Evolutionary conservation across 2,888 invertebrate genomes (phyloP).

Genomic region (Arge pagana): DNA sequence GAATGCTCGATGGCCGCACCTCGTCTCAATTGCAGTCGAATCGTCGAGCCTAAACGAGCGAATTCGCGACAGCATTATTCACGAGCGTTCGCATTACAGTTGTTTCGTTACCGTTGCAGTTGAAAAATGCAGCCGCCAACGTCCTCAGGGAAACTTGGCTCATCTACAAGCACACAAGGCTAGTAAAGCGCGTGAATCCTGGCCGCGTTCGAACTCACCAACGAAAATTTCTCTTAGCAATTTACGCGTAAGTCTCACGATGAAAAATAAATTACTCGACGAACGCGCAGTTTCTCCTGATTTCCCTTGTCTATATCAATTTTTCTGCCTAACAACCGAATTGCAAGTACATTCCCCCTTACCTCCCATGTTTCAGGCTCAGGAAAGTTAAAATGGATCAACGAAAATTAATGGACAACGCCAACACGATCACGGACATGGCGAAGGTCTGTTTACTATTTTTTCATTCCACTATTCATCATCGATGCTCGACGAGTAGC

Average conservation of each 20-base stretch:
- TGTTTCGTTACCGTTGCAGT: constrained; percentile 66
- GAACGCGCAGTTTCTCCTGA: no score
- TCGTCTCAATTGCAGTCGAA: no score
- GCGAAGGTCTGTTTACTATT: constrained; percentile 97
- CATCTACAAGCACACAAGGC: constrained; percentile 98
- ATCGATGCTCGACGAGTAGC: constrained; percentile 47
- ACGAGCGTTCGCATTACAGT: no score
- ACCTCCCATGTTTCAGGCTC: constrained; percentile 70
- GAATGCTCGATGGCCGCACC: no score
- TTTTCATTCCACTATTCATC: constrained; percentile 46
- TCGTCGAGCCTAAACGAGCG: no score
- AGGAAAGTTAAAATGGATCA: constrained; percentile 99
- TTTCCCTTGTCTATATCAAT: background rate
- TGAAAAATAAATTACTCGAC: no score
- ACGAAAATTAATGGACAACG: constrained; percentile 98
- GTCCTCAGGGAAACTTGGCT: constrained; percentile 99
- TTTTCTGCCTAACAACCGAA: background rate
- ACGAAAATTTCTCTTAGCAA: constrained; percentile 98
- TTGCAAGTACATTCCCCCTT: no score
- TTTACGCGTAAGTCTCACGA: constrained; percentile 96
- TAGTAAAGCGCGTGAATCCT: constrained; percentile 96
- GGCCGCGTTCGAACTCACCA: constrained; percentile 97
- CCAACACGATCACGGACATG: constrained; percentile 99
- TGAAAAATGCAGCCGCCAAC: constrained; percentile 99
- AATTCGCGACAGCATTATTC: no score